phyloP scores from a whole-genome alignment of 2,888 invertebrate species.

The Drosophila sordidula region DNA sequence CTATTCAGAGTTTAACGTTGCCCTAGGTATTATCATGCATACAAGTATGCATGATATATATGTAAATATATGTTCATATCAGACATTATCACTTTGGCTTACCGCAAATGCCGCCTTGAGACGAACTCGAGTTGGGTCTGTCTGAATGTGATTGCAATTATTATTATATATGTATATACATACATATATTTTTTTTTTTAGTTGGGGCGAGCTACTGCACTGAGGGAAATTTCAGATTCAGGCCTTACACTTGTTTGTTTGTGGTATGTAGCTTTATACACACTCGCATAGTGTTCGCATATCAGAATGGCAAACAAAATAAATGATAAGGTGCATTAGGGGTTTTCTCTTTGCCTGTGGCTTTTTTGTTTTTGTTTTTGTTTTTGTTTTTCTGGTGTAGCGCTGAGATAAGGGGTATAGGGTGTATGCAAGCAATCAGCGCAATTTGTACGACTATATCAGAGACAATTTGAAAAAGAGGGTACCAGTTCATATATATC shows the following conservation, averaged over 20 bases:
- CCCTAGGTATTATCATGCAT: background rate
- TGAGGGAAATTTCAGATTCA: conserved; percentile 10
- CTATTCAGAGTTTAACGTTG: conserved; percentile 3
- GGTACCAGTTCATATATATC: background rate
- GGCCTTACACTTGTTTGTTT: conserved; percentile 17
- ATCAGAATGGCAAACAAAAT: conserved; percentile 33
- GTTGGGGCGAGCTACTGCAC: conserved; percentile 5
- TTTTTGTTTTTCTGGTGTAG: background rate
- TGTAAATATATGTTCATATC: conserved; percentile 17
- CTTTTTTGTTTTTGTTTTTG: background rate
- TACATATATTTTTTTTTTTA: background rate
- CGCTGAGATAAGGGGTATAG: background rate
- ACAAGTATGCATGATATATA: background rate
- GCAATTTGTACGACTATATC: conserved; percentile 5
- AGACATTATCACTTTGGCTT: conserved; percentile 17
- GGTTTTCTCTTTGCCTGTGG: conserved; percentile 23
- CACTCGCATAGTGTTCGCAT: conserved; percentile 1
- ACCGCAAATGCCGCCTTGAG: conserved; percentile 29
- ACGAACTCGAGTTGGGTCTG: background rate
- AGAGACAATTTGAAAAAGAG: background rate
- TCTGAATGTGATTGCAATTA: conserved; percentile 4
- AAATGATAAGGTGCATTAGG: conserved; percentile 49
- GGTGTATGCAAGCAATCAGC: conserved; percentile 29
- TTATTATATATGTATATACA: conserved; percentile 1
- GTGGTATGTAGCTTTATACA: conserved; percentile 5